Conservation (phyloP, 2,888 invertebrate genomes). For the Onchidella celtica region DNA sequence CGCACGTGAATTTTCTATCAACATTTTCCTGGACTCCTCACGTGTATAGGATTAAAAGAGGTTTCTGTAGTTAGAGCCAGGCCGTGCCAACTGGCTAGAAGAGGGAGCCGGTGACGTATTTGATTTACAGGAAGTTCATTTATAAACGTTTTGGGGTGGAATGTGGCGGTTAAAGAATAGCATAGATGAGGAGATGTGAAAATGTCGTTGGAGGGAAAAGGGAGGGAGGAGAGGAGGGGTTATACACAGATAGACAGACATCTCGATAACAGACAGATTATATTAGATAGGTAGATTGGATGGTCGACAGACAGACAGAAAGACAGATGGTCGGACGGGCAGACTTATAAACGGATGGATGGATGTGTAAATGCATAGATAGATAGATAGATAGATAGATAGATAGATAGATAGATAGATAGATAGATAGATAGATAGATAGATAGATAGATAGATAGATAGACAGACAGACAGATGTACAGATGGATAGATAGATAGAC, state of each 20-base stretch:
- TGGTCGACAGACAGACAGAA: background rate
- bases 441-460: background rate
- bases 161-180: too few relatives aligned
- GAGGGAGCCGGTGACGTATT: too few relatives aligned
- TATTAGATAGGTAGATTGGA: background rate
- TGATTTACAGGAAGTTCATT: too few relatives aligned
- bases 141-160: too few relatives aligned
- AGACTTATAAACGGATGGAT: background rate
- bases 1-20: too few relatives aligned
- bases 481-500: background rate
- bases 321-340: background rate
- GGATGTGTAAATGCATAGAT: background rate
- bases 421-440: background rate
- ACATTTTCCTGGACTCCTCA: too few relatives aligned
- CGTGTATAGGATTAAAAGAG: too few relatives aligned
- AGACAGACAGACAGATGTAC: background rate
- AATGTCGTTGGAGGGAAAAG: too few relatives aligned
- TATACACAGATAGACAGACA: too few relatives aligned
- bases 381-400: conserved; percentile 23
- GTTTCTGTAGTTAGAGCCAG: too few relatives aligned
- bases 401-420: conserved; percentile 17
- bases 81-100: too few relatives aligned
- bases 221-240: background rate
- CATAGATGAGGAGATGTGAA: too few relatives aligned
- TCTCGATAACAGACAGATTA: background rate